Evolutionary conservation across 2,888 invertebrate species (phyloP).

Genomic region (Idaea biselata): DNA sequence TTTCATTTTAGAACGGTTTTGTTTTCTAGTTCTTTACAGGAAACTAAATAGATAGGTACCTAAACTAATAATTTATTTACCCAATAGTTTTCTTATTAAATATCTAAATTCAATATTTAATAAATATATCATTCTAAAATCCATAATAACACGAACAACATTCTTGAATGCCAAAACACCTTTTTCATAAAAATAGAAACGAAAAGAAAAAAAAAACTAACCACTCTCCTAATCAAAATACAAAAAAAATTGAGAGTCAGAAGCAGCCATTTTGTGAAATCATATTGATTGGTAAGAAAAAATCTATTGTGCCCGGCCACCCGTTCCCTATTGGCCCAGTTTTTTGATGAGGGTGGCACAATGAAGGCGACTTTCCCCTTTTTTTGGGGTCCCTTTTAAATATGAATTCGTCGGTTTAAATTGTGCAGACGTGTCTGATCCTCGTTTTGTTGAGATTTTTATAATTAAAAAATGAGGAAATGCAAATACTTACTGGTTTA

Average conservation of each 20-base stretch:
- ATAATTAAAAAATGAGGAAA: slow-evolving; percentile 22
- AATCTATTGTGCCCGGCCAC: slow-evolving; percentile 65
- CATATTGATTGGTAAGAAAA: slow-evolving; percentile 75
- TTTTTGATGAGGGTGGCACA: slow-evolving; percentile 70
- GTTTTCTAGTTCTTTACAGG: no score
- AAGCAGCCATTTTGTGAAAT: slow-evolving; percentile 72
- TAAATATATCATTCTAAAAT: no score
- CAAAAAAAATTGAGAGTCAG: slow-evolving; percentile 33
- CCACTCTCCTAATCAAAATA: slow-evolving; percentile 33
- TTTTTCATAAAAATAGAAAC: slow-evolving; percentile 8
- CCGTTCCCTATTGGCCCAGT: slow-evolving; percentile 74
- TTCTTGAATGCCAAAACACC: background rate
- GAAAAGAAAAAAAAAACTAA: slow-evolving; percentile 9
- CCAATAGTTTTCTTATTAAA: no score
- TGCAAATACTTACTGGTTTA: slow-evolving; percentile 17
- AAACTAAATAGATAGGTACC: no score
- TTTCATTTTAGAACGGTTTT: no score
- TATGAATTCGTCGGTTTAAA: slow-evolving; percentile 53
- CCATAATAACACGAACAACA: background rate
- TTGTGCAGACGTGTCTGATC: slow-evolving; percentile 39
- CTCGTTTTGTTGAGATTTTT: slow-evolving; percentile 26
- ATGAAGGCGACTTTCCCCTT: slow-evolving; percentile 67
- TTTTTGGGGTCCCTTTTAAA: slow-evolving; percentile 65
- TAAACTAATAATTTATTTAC: no score
- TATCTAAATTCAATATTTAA: no score